Percentiles rank a stretch among this genome's conserved stretches.
phyloP scores from a whole-genome alignment of 2,888 invertebrate species.

The Idaea dimidiata region DNA sequence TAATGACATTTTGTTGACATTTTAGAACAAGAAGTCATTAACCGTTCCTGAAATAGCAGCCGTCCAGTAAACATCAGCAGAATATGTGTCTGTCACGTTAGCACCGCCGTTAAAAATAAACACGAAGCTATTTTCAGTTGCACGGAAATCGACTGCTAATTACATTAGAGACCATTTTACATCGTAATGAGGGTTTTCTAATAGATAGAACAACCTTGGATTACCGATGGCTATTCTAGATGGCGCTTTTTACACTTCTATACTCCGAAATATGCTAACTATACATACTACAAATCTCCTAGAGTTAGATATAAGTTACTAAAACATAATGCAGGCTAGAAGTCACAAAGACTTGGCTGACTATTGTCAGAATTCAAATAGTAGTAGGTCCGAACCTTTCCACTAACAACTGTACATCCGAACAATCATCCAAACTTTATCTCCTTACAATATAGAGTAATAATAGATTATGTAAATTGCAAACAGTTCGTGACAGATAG shows the following conservation, averaged over 20 bases:
- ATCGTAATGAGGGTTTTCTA: neutral
- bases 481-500: neutral
- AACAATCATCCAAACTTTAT: too few relatives aligned
- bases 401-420: too few relatives aligned
- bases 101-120: conserved; percentile 28
- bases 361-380: too few relatives aligned
- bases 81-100: conserved; percentile 39
- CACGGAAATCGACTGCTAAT: conserved; percentile 42
- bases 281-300: too few relatives aligned
- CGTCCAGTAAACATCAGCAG: conserved; percentile 17
- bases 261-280: neutral
- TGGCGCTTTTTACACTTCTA: neutral
- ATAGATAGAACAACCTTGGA: neutral
- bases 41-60: conserved; percentile 58
- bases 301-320: too few relatives aligned
- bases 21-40: conserved; percentile 51
- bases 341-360: too few relatives aligned
- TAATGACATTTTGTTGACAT: neutral
- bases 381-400: too few relatives aligned
- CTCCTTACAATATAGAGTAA: neutral
- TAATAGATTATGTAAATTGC: neutral
- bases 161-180: conserved; percentile 22
- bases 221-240: neutral
- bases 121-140: conserved; percentile 43
- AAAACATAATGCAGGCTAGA: too few relatives aligned